Base-by-base conservation (phyloP, 23 tunicate species). In the Phallusia fumigata region DNA sequence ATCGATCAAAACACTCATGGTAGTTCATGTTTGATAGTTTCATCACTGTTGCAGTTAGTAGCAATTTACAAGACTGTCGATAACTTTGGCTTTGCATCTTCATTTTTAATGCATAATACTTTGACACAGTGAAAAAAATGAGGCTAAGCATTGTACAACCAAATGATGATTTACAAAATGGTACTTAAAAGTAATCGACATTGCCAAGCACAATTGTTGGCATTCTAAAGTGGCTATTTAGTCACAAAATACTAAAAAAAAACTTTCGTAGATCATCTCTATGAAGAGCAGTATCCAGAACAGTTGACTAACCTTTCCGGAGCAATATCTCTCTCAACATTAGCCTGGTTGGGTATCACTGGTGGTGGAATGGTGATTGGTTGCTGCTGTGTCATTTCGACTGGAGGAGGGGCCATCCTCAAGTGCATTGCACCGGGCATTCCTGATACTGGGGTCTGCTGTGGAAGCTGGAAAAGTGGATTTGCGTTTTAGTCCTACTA, bases 1-100 rank as follows among this genome's bases (percentile, higher is more conserved):
- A 81, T 81, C 84, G 84, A 81, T 81, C 84, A 81, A 18, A 81
- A 81, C 84, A 81, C 84, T 65, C 84, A 81, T 19, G 21, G 77
- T 40, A 12, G 64, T 73, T 81, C 33, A 76, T 81, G 84, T 24
- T 13, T 5, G 53, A 81, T 32, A 81, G 33, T 30, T 26, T 81
- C 84, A 81, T 81, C 84, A 81, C 34, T 19, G 44, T 74, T 74
- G 78, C 78, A 74, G 16, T 58, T 21, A 3, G 28, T 51, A 13
- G 15, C 18, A 15, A 51, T 18, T 51, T 13, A 51, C 15, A 51
- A 15, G 18, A 51, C 58, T n/a, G n/a, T n/a, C n/a, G n/a, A n/a
- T n/a, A n/a, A n/a, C n/a, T n/a, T n/a, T n/a, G n/a, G n/a, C n/a
- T n/a, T n/a, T n/a, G n/a, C n/a, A n/a, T n/a, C n/a, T n/a, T n/a